Conservation (phyloP, 2,888 invertebrate genomes). For the Netelia melanura region DNA sequence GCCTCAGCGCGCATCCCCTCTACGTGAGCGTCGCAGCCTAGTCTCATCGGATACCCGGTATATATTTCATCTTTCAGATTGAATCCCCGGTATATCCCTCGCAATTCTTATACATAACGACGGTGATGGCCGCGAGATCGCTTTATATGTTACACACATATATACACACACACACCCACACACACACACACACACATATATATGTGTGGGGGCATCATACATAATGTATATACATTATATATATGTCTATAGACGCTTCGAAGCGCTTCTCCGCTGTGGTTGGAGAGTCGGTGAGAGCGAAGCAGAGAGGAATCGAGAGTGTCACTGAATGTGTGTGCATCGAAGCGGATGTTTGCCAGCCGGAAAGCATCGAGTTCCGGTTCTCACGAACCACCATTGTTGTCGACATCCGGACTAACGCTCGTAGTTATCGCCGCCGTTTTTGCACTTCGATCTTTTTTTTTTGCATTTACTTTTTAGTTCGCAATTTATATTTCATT, state of each 20-base stretch:
- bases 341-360: conserved; percentile 66
- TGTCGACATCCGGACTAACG: conserved; percentile 57
- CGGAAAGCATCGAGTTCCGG: conserved; percentile 67
- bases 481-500: neutral
- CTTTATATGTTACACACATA: no score
- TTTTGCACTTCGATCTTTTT: conserved; percentile 42
- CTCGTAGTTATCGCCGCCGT: conserved; percentile 57
- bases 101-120: no score
- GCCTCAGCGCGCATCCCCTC: no score
- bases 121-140: no score
- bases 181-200: neutral
- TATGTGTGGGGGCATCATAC: conserved; percentile 33
- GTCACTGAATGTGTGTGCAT: conserved; percentile 60
- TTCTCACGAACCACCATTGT: conserved; percentile 65
- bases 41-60: no score
- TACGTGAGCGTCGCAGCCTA: no score
- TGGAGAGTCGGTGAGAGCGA: neutral
- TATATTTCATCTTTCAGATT: no score
- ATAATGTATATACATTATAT: neutral
- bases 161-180: no score
- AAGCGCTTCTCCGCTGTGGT: neutral
- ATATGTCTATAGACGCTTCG: conserved; percentile 12
- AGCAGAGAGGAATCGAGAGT: conserved; percentile 48
- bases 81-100: no score
- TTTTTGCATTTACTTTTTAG: conserved; percentile 8